phyloP scores from a whole-genome alignment of 2,113 vertebrate genomes.

The Apodemus speciosus region DNA sequence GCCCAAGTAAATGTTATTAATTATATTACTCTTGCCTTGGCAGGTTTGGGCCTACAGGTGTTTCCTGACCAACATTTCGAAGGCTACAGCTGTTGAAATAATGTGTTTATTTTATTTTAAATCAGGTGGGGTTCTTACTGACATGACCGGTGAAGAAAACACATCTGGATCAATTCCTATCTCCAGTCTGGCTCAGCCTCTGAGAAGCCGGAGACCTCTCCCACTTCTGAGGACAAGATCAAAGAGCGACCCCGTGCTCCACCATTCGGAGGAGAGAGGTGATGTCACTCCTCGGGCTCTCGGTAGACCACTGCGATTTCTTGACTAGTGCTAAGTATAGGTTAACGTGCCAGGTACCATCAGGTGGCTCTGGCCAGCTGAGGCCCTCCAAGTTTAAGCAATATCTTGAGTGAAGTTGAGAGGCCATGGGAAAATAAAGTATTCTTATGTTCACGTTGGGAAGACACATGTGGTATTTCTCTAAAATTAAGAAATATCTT shows the following conservation, averaged over 20 bases:
- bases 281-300: constrained; percentile 35
- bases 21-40: not conserved
- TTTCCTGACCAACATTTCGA: constrained; percentile 60
- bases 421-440: not conserved
- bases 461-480: not conserved
- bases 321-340: not conserved
- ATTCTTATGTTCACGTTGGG: not conserved
- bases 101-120: constrained; percentile 55
- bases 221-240: constrained; percentile 77
- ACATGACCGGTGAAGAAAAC: constrained; percentile 68
- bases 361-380: not conserved
- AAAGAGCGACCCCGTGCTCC: constrained; percentile 87
- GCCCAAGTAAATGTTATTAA: constrained; percentile 57
- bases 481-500: not conserved
- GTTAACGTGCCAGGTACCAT: not conserved
- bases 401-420: not conserved
- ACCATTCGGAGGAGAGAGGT: constrained; percentile 85
- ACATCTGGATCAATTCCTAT: constrained; percentile 29
- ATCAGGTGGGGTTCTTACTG: constrained; percentile 69
- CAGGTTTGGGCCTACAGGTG: constrained; percentile 31
- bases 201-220: not conserved
- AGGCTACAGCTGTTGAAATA: constrained; percentile 36
- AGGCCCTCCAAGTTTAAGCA: not conserved
- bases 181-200: not conserved
- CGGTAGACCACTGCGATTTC: not conserved